Base-by-base conservation (phyloP, 2,888 invertebrate species). In the Tortricodes alternella region DNA sequence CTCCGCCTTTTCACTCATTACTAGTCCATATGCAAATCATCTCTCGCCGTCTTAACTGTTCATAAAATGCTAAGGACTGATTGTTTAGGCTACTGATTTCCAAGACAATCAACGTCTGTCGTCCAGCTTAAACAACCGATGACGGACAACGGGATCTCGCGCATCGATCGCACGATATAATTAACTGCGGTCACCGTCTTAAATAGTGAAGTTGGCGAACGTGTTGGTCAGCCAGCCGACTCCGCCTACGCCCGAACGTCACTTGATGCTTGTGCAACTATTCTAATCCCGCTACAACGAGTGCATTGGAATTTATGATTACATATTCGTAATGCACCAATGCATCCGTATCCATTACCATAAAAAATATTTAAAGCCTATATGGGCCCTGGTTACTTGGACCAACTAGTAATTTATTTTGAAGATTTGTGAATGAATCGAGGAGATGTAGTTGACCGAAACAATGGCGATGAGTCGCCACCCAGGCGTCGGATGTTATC, bases 401-500 rank as follows among this genome's bases (percentile, higher is more conserved):
- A n/a, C 60, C 49, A 61, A 58, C 44, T 46, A 50, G 38, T 59
- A 55, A 64, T 62, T 61, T 61, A 65, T 65, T 64, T 66, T 61
- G 65, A 68, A 60, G 62, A 62, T 68, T 69, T 66, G 66, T 67
- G 67, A 74, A 73, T 68, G 65, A 65, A 65, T 62, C 51, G 56
- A 65, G 66, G 63, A 69, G 68, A 70, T 68, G 68, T 66, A 62
- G 66, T 70, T 71, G 72, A 70, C 67, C 60, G 73, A 71, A 78
- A 85, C 85, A 85, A 85, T 84, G 78, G 77, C 75, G 76, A 78
- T 70, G 71, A 70, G 73, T 68, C 70, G 73, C 80, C 82, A 78
- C 78, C 80, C 83, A 78, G 80, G 76, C 76, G 73, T 76, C 75
- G 76, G 81, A 78, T 78, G 73, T 79, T 82, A 83, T 81, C 81